phyloP scores from a whole-genome alignment of 2,113 vertebrate genomes.

The Thinocorus orbignyianus region DNA sequence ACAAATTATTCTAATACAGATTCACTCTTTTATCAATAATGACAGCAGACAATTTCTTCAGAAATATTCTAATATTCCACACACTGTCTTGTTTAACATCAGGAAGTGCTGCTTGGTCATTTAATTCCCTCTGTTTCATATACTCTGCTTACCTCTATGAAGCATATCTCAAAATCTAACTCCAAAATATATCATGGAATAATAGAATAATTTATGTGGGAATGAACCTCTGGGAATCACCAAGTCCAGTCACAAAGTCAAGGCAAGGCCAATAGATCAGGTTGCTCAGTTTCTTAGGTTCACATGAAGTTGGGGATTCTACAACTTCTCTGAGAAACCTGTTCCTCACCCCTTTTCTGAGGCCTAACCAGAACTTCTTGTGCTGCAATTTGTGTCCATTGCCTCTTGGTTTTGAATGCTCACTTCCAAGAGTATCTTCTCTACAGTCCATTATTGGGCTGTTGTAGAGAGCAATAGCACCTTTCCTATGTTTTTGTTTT shows the following conservation, averaged over 20 bases:
- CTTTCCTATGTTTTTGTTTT: neutral
- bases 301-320: neutral
- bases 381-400: neutral
- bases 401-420: neutral
- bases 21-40: neutral
- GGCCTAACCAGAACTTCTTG: neutral
- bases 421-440: neutral
- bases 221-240: neutral
- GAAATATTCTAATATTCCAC: neutral
- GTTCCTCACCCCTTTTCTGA: neutral
- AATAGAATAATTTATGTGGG: neutral
- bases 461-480: neutral
- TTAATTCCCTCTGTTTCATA: neutral
- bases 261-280: neutral
- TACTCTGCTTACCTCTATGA: neutral
- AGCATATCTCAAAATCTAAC: neutral
- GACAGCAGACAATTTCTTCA: neutral
- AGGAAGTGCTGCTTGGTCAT: neutral
- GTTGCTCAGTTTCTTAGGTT: neutral
- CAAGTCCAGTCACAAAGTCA: neutral
- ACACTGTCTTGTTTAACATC: neutral
- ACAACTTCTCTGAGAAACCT: neutral
- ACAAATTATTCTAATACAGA: neutral
- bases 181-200: neutral
- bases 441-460: neutral